Evolutionary conservation across 2,888 invertebrate species (phyloP).

Genomic region (Monochamus alternatus): DNA sequence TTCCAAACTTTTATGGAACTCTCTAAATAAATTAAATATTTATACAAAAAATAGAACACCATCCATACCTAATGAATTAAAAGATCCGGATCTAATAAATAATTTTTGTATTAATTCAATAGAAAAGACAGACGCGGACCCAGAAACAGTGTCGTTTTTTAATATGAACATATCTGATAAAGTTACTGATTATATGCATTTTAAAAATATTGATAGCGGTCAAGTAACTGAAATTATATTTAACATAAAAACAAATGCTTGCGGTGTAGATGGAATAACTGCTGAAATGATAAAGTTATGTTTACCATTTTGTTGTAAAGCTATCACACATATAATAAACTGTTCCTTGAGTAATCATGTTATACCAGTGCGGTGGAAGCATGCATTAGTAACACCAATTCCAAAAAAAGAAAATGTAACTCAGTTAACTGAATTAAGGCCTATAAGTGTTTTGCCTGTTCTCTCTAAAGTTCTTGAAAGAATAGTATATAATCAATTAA

Average conservation of each 20-base stretch:
- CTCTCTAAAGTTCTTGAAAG: constrained; percentile 1
- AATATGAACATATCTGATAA: too few relatives aligned
- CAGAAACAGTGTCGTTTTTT: too few relatives aligned
- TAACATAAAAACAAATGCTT: not conserved
- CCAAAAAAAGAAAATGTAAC: not conserved
- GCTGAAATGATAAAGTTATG: not conserved
- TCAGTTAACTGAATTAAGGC: not conserved
- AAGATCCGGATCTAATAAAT: too few relatives aligned
- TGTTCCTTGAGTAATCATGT: not conserved
- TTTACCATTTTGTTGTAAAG: not conserved
- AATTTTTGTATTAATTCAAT: too few relatives aligned
- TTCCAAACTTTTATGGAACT: too few relatives aligned
- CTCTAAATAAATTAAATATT: too few relatives aligned
- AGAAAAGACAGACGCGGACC: too few relatives aligned
- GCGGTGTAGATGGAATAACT: not conserved
- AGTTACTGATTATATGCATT: too few relatives aligned
- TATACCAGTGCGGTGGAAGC: not conserved
- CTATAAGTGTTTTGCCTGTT: not conserved
- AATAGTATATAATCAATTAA: not conserved
- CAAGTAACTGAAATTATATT: not conserved
- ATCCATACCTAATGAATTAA: too few relatives aligned
- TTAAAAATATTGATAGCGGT: not conserved
- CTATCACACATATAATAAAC: not conserved
- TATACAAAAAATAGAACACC: too few relatives aligned
- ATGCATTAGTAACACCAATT: not conserved